Conservation (phyloP, 2,113 vertebrate genomes). For the Heterotilapia buettikoferi region DNA sequence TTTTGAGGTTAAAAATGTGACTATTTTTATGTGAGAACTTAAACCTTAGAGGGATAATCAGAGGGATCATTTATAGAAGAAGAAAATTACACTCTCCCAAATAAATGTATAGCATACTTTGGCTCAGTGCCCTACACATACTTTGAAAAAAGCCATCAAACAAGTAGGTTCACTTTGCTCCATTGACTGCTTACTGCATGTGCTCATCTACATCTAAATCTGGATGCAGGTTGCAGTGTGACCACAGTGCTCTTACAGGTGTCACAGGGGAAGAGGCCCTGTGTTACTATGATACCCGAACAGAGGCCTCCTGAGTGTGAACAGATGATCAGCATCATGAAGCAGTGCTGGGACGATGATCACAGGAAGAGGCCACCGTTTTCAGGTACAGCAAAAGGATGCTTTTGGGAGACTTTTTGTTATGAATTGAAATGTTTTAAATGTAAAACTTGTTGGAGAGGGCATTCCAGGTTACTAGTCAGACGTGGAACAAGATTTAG, state of each 20-base stretch:
- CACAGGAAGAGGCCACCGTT: slow-evolving; percentile 69
- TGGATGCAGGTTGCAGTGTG: slow-evolving; percentile 72
- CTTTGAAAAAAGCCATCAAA: background rate
- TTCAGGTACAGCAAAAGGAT: slow-evolving; percentile 42
- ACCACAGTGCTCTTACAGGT: slow-evolving; percentile 77
- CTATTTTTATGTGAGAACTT: background rate
- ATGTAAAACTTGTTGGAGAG: background rate
- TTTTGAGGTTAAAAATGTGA: background rate
- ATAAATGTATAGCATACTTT: background rate
- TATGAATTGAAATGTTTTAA: background rate
- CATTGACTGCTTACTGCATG: background rate
- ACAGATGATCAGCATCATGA: slow-evolving; percentile 79
- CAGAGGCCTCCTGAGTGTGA: slow-evolving; percentile 74
- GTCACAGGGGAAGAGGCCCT: slow-evolving; percentile 73
- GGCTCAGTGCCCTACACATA: background rate
- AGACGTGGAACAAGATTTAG: background rate
- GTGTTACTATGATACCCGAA: slow-evolving; percentile 66
- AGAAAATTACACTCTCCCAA: background rate
- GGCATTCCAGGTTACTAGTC: background rate
- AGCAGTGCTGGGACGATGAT: slow-evolving; percentile 80
- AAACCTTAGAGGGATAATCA: background rate
- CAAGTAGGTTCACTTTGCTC: background rate
- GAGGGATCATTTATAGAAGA: background rate
- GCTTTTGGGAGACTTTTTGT: background rate
- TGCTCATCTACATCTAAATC: background rate